A percentile compares a stretch with the other conserved stretches of the same genome.
Conservation (phyloP, 2,797 vertebrate species). For the Fratercula arctica region DNA sequence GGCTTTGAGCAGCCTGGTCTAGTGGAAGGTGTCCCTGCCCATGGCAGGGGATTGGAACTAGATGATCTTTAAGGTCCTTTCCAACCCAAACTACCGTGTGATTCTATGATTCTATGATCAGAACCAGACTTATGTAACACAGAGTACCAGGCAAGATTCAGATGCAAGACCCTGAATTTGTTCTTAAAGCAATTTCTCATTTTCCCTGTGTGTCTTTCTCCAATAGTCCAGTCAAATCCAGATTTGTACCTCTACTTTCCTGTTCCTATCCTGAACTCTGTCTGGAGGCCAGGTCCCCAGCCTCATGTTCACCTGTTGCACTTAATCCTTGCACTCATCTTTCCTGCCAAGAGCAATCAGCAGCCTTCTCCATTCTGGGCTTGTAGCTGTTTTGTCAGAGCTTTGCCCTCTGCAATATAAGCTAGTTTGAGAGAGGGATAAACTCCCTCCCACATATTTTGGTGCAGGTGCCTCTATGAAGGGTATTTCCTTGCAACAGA, state of each 20-base stretch:
- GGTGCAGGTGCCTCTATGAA: neutral
- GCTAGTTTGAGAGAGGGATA: neutral
- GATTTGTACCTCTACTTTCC: neutral
- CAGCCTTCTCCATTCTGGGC: neutral
- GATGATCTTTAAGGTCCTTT: neutral
- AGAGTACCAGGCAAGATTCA: neutral
- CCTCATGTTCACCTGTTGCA: neutral
- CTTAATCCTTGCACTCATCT: neutral
- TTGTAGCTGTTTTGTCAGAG: neutral
- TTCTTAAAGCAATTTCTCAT: neutral
- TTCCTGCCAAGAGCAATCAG: neutral
- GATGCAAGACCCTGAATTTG: neutral
- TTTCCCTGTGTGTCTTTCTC: neutral
- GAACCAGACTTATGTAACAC: neutral
- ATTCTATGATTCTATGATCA: neutral
- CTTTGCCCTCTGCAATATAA: neutral
- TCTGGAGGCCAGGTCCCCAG: neutral
- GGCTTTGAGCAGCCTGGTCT: neutral
- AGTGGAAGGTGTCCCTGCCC: neutral
- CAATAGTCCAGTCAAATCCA: neutral
- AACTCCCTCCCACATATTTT: neutral
- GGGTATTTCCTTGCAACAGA: neutral
- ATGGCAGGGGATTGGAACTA: neutral
- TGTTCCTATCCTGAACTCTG: neutral
- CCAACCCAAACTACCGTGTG: neutral